These are phyloP conservation scores for Gymnosoma rotundatum DNA, from an alignment of 2,888 invertebrate genomes.

Conservation along the genomic window DNA sequence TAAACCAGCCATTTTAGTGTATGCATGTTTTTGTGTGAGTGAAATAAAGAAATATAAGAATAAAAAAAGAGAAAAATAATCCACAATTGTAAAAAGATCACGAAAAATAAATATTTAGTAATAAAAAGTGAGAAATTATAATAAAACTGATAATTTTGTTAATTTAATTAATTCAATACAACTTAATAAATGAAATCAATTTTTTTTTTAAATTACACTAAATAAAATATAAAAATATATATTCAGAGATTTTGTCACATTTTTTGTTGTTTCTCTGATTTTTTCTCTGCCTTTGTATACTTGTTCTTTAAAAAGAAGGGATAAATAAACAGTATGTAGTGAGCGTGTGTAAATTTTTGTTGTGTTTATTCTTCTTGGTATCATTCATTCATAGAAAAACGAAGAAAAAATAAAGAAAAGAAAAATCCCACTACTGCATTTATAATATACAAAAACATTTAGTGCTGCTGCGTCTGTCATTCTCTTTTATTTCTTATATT, in stretches of 20 bases:
- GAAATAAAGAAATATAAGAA: slow-evolving; percentile 53
- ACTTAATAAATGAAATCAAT: background rate
- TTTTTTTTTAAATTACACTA: background rate
- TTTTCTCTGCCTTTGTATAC: slow-evolving; percentile 51
- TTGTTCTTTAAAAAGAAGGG: slow-evolving; percentile 55
- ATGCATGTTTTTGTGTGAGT: slow-evolving; percentile 62
- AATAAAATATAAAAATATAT: background rate
- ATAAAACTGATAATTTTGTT: slow-evolving; percentile 18
- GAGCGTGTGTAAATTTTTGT: slow-evolving; percentile 51
- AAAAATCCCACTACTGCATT: slow-evolving; percentile 58
- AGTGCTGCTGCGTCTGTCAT: slow-evolving; percentile 68
- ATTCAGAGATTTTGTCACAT: slow-evolving; percentile 55
- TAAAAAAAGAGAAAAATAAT: slow-evolving; percentile 42
- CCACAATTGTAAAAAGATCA: slow-evolving; percentile 31
- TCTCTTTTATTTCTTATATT: slow-evolving; percentile 41
- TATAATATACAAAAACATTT: slow-evolving; percentile 40
- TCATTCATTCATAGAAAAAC: slow-evolving; percentile 63
- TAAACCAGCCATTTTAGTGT: slow-evolving; percentile 68
- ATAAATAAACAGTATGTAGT: slow-evolving; percentile 44
- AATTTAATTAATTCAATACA: slow-evolving; percentile 1
- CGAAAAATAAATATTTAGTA: slow-evolving; percentile 24
- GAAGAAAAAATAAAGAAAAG: slow-evolving; percentile 55
- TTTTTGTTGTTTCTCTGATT: slow-evolving; percentile 42
- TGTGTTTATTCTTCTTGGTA: slow-evolving; percentile 63
- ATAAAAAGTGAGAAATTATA: slow-evolving; percentile 29